These are phyloP conservation scores for Allacma fusca DNA, from an alignment of 2,888 invertebrate genomes.

Conservation along the genomic window DNA sequence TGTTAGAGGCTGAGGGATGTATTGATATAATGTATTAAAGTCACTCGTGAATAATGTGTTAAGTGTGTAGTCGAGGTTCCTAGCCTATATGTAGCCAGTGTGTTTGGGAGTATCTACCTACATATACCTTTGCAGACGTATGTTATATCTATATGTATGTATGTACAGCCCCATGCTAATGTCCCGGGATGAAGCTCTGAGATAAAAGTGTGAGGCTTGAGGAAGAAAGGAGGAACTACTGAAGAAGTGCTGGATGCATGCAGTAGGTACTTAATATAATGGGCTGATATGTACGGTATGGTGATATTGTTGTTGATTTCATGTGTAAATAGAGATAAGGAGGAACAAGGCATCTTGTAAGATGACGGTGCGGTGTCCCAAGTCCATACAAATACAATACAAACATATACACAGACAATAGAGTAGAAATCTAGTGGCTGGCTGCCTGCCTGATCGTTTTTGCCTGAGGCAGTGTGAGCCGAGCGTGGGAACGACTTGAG, in stretches of 20 bases:
- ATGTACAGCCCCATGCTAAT: no score
- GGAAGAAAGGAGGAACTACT: no score
- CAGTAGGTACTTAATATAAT: constrained; percentile 5
- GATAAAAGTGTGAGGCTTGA: no score
- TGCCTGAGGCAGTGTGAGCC: constrained; percentile 54
- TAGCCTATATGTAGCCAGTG: no score
- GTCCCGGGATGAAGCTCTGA: no score
- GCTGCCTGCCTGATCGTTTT: constrained; percentile 24
- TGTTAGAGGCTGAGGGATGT: no score
- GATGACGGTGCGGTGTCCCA: constrained; percentile 18
- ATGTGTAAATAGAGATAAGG: neutral
- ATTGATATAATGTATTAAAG: no score
- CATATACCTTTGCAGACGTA: no score
- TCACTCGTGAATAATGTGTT: no score
- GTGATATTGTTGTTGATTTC: neutral
- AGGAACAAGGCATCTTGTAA: constrained; percentile 11
- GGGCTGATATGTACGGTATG: neutral
- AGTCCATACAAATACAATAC: constrained; percentile 5
- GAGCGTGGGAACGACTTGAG: constrained; percentile 58
- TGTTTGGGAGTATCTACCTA: no score
- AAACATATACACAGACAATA: constrained; percentile 14
- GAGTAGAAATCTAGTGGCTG: constrained; percentile 23
- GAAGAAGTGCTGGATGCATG: neutral
- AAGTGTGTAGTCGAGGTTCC: no score
- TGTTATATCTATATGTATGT: no score